A percentile compares a stretch with the other conserved stretches of the same genome.
Conservation (phyloP, 2,888 invertebrate genomes). For the Syrphus vitripennis region DNA sequence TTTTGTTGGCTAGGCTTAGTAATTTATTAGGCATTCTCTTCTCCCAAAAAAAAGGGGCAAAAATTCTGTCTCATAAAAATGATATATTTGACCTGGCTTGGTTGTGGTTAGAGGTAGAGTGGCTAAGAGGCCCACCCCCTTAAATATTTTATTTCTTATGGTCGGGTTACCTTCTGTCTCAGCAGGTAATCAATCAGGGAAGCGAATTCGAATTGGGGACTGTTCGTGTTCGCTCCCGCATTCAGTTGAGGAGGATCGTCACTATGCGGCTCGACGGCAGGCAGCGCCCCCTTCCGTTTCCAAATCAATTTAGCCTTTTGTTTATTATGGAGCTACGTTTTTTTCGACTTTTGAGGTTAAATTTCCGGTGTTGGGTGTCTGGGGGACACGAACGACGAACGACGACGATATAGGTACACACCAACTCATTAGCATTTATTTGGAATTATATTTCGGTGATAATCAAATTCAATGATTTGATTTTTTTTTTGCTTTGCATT, state of each 20-base stretch:
- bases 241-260: background rate
- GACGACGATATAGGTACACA: background rate
- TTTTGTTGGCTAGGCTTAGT: slow-evolving; percentile 47
- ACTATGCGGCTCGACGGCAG: background rate
- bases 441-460: slow-evolving; percentile 39
- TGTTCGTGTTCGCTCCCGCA: slow-evolving; percentile 2
- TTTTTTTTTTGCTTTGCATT: background rate
- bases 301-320: background rate
- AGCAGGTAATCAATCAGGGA: slow-evolving; percentile 61
- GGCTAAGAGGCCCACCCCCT: slow-evolving; percentile 24
- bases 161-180: slow-evolving; percentile 39
- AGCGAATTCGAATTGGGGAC: background rate
- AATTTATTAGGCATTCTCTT: slow-evolving; percentile 41
- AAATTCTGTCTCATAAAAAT: slow-evolving; percentile 59
- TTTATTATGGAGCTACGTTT: background rate
- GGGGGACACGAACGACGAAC: background rate
- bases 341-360: slow-evolving; percentile 41
- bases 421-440: slow-evolving; percentile 48
- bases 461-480: slow-evolving; percentile 42
- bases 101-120: background rate
- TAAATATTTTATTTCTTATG: slow-evolving; percentile 22
- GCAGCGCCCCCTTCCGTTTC: background rate
- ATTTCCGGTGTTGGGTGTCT: slow-evolving; percentile 32
- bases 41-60: slow-evolving; percentile 23
- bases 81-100: slow-evolving; percentile 40